A percentile compares a stretch with the other conserved stretches of the same genome.
Conservation (phyloP, 2,888 invertebrate genomes). For the Synanthedon formicaeformis region DNA sequence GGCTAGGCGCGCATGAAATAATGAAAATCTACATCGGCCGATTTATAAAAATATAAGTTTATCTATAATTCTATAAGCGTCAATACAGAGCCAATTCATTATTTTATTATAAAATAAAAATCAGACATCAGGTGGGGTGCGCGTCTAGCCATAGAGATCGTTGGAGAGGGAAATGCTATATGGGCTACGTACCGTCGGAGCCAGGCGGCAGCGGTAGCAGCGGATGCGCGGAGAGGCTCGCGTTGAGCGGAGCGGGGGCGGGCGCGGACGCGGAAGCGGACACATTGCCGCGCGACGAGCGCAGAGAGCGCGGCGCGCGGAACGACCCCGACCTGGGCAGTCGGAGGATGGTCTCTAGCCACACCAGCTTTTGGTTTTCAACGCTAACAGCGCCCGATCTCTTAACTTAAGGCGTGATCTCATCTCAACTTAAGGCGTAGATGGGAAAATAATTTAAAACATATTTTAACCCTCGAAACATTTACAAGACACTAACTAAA, state of each 20-base stretch:
- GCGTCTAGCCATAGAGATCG: no score
- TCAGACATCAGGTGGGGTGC: no score
- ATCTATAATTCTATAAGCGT: no score
- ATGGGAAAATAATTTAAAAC: no score
- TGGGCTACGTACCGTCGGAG: conserved; percentile 63
- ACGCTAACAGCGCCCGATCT: conserved; percentile 11
- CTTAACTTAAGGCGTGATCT: not conserved
- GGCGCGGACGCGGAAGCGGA: conserved; percentile 77
- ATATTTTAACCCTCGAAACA: no score
- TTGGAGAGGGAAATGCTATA: no score
- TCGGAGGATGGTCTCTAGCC: conserved; percentile 62
- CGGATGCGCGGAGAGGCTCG: conserved; percentile 93
- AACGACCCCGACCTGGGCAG: conserved; percentile 92
- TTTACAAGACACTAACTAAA: no score
- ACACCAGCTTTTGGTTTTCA: conserved; percentile 46
- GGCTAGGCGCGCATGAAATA: not conserved
- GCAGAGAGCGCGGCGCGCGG: conserved; percentile 84
- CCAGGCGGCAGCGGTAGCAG: conserved; percentile 89
- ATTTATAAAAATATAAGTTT: no score
- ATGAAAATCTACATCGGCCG: no score
- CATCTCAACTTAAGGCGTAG: not conserved
- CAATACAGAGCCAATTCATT: no score
- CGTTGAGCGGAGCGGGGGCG: conserved; percentile 74
- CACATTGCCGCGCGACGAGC: conserved; percentile 88
- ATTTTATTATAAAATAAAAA: no score